Evolutionary conservation across 2,113 vertebrate genomes (phyloP), one percentile per base, ranked within the genome.

Genomic region (Fregata magnificens): DNA sequence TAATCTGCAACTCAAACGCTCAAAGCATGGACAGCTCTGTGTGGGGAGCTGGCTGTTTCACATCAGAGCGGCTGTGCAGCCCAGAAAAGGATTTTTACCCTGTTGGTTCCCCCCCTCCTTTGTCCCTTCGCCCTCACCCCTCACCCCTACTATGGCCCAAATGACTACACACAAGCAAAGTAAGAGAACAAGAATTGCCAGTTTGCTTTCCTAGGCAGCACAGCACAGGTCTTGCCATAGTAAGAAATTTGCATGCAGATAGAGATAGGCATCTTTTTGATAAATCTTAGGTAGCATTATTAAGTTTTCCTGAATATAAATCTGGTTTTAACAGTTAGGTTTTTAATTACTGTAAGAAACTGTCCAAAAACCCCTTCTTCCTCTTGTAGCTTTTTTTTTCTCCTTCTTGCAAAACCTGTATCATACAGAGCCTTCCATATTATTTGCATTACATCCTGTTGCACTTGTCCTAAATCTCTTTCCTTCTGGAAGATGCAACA

Each of bases 211-310:
- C 56, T 13, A 34, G 21, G 13, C 74, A 62, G 29, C 12, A 80
- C 7, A 82, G 15, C 58, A 44, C 19, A 66, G 16, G 18, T 45
- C 38, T 55, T 59, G 10, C 32, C 81, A 63, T 3, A 36, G 10
- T 34, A n/a, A 52, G 9, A 53, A 55, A 72, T 0, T 8, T 6
- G 4, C 5, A 81, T 6, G 11, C 77, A 86, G 45, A 56, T 6
- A 65, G 17, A 82, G 9, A 40, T 16, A 47, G 0, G 0, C 8
- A 36, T 7, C 4, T 62, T 62, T 79, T 49, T 71, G 9, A 58
- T 45, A 58, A 49, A 44, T 15, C 52, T 71, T 20, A 59, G 22
- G 29, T 55, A 77, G 32, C 4, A 5, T 10, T 21, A 72, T 31
- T 24, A 85, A 38, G 10, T 31, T 72, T 47, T 52, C 36, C 18